Base-by-base conservation (phyloP, 1,140 invertebrate genomes). In the Drosophila baimaii region DNA sequence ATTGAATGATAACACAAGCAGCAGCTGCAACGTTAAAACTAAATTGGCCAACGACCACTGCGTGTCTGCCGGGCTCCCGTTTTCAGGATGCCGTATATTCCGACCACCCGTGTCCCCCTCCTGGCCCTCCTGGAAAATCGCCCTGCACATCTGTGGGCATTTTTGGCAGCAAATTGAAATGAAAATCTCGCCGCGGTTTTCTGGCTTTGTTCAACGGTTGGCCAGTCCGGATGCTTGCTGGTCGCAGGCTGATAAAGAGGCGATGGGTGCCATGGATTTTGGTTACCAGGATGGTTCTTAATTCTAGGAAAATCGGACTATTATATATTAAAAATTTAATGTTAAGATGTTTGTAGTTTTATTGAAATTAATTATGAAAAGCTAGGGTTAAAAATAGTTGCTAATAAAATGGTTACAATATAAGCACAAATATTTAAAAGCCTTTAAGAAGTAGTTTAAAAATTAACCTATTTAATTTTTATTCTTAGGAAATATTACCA, bases 81-180 rank as follows among this genome's bases (percentile, higher is more conserved):
- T 41, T 58, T 39, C 46, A 51, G 49, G 49, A 52, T 33, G 7
- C 29, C 19, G 13, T 21, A 33, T 37, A 33, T 41, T 31, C 29
- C 33, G 9, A 12, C 2, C n/a, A 13, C 15, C n/a, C 25, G 10
- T 12, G 10, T 12, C 13, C 8, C 13, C 15, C 25, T 44, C 27
- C 10, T 8, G 15, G 13, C 15, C 27, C 15, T 44, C 57, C 35
- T 33, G 9, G n/a, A 31, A 62, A 39, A n/a, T 33, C 23, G 41
- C 6, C 39, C 21, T 31, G 17, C 29, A 15, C 31, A 25, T 51
- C 49, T 52, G 39, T 43, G 57, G 59, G 71, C 62, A 68, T 69
- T 83, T 74, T 71, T 62, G 79, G 54, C 68, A 70, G 66, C 76
- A 89, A 89, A 84, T 88, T 88, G 77, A 88, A 89, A 89, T 89